Percentiles rank a stretch among this genome's conserved stretches.
Conservation (phyloP, 1,140 invertebrate genomes). For the Eupeodes corollae region DNA sequence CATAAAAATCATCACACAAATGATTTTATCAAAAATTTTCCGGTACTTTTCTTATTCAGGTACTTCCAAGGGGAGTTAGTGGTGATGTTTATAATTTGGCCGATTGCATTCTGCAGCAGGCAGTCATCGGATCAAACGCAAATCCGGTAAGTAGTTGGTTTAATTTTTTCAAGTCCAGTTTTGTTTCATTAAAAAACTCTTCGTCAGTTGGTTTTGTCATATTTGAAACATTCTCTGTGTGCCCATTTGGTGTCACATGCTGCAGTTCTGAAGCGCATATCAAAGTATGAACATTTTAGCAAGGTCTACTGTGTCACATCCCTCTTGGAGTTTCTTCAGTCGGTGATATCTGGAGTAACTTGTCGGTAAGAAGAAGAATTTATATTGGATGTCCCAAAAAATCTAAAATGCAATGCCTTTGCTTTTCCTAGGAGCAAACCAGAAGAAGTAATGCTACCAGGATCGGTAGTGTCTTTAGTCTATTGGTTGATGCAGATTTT, state of each 20-base stretch:
- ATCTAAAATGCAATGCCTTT: not conserved
- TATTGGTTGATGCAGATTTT: conserved; percentile 75
- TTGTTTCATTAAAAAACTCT: not conserved
- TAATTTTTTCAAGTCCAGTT: not conserved
- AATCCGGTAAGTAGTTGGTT: conserved; percentile 42
- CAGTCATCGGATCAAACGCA: conserved; percentile 79
- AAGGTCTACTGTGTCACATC: conserved; percentile 81
- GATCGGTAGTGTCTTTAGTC: conserved; percentile 61
- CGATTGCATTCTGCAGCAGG: conserved; percentile 86
- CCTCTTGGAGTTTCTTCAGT: conserved; percentile 73
- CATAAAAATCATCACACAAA: too few species aligned
- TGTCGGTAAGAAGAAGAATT: conserved; percentile 39
- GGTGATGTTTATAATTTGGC: conserved; percentile 86
- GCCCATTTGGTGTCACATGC: conserved; percentile 83
- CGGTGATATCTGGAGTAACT: conserved; percentile 57
- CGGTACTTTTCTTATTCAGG: conserved; percentile 33
- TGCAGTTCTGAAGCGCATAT: conserved; percentile 74
- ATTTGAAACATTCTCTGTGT: conserved; percentile 82
- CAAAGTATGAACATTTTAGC: conserved; percentile 78
- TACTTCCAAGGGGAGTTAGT: conserved; percentile 71
- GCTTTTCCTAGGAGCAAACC: conserved; percentile 54
- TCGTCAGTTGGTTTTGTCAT: conserved; percentile 68
- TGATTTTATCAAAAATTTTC: not conserved
- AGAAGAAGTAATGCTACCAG: conserved; percentile 66
- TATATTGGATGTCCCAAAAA: not conserved